Base-by-base conservation (phyloP, 2,113 vertebrate genomes). In the Gila orcuttii region DNA sequence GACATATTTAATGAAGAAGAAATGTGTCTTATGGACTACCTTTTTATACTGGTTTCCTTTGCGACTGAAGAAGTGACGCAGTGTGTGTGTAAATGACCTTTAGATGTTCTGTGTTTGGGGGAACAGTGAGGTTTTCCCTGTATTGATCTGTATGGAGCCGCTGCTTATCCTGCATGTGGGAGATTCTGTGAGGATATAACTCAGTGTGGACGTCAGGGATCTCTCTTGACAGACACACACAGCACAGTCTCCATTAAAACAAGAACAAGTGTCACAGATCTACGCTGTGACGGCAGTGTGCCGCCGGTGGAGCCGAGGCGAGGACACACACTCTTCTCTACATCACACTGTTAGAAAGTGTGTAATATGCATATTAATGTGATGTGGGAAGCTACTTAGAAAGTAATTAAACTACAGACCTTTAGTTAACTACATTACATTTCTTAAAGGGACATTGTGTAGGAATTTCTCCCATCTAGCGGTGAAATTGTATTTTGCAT, bases 341-440 rank as follows among this genome's bases (percentile, higher is more conserved):
- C 10, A 19, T 12, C 76, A 0, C 31, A 79, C 76, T 39, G 17
- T n/a, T 7, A 31, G 23, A 80, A 79, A 64, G 78, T n/a, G 88
- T 85, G 66, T 86, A 80, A 1, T 5, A 81, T 90, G 86, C 87
- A 90, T 87, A 59, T 77, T 82, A 88, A 89, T 76, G 33, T 11
- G 10, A 9, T 11, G 8, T 9, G 31, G 33, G 23, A 71, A 36
- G 17, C 31, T 36, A 1, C 64, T 71, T 71, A 71, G 19, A 71
- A 71, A 42, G 68, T 23, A 71, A 71, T 71, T 11, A 71, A 71
- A 19, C 64, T 68, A 33, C 28, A 68, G 64, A 66, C 36, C 4
- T 19, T 52, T 71, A 71, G 39, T 42, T n/a, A 42, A 39, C 17
- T 23, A 5, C 68, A 71, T 71, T 10, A 36, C 2, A 9, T 9